Percentiles rank a stretch among this genome's conserved stretches.
These are phyloP conservation scores for Troides aeacus DNA, from an alignment of 2,888 invertebrate species.

Conservation along the genomic window DNA sequence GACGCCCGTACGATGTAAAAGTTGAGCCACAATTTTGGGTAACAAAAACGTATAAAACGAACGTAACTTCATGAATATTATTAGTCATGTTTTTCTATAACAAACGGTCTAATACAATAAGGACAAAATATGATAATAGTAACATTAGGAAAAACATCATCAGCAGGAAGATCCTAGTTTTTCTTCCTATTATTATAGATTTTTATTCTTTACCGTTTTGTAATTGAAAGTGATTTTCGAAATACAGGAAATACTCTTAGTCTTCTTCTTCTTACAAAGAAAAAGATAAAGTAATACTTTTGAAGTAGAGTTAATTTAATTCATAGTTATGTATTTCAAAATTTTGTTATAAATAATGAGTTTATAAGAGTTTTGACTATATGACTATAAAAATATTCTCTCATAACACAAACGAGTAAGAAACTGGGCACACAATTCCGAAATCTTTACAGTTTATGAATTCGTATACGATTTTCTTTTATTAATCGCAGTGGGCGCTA, in stretches of 20 bases:
- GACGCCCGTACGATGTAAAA: constrained; percentile 26
- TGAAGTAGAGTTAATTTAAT: not conserved
- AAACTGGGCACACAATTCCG: not conserved
- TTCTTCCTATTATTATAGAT: too few relatives aligned
- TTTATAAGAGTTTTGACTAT: too few relatives aligned
- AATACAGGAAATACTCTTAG: too few relatives aligned
- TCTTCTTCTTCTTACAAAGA: too few relatives aligned
- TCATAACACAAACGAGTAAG: not conserved
- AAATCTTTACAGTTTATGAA: not conserved
- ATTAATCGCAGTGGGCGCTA: constrained; percentile 15
- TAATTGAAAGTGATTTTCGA: too few relatives aligned
- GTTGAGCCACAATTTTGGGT: constrained; percentile 10
- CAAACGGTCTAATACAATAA: not conserved
- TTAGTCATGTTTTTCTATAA: not conserved
- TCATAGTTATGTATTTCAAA: not conserved
- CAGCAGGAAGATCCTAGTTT: too few relatives aligned
- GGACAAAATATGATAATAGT: not conserved
- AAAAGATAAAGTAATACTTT: not conserved
- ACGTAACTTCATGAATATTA: not conserved
- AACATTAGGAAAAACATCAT: not conserved
- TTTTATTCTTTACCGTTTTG: too few relatives aligned
- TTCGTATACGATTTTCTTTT: constrained; percentile 1
- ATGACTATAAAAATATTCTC: not conserved
- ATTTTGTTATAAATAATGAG: not conserved
- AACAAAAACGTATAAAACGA: not conserved